Evolutionary conservation across 1,140 invertebrate species (phyloP).

Genomic region (Apis laboriosa): DNA sequence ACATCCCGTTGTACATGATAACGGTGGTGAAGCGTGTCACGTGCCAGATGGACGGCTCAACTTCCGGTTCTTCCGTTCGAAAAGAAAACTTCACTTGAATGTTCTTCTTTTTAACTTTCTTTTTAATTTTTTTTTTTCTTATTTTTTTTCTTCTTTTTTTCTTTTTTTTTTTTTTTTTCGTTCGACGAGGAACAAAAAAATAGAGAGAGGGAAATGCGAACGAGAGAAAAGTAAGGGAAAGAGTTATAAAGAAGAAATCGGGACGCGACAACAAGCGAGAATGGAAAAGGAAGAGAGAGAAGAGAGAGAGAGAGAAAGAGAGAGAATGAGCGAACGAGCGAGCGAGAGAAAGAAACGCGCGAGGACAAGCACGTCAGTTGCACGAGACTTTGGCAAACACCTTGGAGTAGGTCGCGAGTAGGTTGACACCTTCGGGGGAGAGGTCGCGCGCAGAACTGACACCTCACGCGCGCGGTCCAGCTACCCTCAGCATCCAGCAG

Average conservation of each 20-base stretch:
- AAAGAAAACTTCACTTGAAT: conserved; percentile 24
- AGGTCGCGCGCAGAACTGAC: conserved; percentile 76
- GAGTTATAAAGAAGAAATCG: too few relatives aligned
- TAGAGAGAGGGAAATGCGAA: conserved; percentile 1
- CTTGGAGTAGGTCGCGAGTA: conserved; percentile 55
- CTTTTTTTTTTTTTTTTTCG: neutral
- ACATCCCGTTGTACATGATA: conserved; percentile 70
- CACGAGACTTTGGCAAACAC: conserved; percentile 59
- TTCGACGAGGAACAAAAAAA: neutral
- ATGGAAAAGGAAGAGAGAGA: neutral
- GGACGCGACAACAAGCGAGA: neutral
- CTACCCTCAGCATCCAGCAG: conserved; percentile 73
- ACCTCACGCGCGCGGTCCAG: conserved; percentile 69
- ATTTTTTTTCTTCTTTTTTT: too few relatives aligned
- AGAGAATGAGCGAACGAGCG: neutral
- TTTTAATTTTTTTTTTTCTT: neutral
- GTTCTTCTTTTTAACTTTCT: conserved; percentile 2
- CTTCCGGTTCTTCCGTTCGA: conserved; percentile 32
- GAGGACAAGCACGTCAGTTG: conserved; percentile 35
- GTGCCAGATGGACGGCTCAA: conserved; percentile 44
- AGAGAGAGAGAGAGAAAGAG: neutral
- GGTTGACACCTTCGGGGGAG: conserved; percentile 65
- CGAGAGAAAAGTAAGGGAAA: neutral
- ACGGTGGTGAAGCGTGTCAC: conserved; percentile 60
- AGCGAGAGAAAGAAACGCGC: conserved; percentile 19